Conservation (phyloP, 2,888 invertebrate genomes). For the Napeogenes inachia region DNA sequence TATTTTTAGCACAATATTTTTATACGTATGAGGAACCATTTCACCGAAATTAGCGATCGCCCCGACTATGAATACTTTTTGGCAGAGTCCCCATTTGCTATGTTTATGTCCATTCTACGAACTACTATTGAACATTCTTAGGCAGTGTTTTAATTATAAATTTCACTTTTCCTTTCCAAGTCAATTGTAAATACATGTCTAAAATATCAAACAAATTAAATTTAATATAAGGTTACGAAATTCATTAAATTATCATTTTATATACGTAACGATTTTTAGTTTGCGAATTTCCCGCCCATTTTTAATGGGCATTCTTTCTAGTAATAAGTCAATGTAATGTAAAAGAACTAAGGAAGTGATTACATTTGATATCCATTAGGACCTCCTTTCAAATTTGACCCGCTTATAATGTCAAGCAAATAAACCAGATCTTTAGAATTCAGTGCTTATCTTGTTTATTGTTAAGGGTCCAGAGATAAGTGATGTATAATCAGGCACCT, state of each 20-base stretch:
- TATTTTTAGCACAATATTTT: constrained; percentile 65
- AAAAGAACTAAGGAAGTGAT: constrained; percentile 9
- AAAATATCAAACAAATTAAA: background rate
- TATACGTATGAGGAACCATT: constrained; percentile 64
- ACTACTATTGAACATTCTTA: constrained; percentile 32
- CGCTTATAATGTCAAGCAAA: constrained; percentile 39
- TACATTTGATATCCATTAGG: constrained; percentile 5
- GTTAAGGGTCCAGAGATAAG: background rate
- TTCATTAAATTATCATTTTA: too few relatives aligned
- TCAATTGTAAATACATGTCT: background rate
- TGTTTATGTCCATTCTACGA: constrained; percentile 50
- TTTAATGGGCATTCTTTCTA: background rate
- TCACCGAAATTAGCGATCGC: constrained; percentile 55
- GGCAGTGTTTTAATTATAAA: constrained; percentile 17
- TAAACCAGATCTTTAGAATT: background rate
- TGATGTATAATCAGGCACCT: too few relatives aligned
- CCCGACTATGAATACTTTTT: constrained; percentile 71
- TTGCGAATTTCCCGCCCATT: constrained; percentile 2
- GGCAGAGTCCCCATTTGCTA: constrained; percentile 66
- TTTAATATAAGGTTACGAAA: too few relatives aligned
- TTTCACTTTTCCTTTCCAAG: constrained; percentile 15
- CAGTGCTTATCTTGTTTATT: constrained; percentile 4
- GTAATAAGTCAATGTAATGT: background rate
- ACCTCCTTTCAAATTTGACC: constrained; percentile 61
- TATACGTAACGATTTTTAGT: background rate